Conservation (phyloP, 2,113 vertebrate genomes). For the Chlorodrepanis virens region DNA sequence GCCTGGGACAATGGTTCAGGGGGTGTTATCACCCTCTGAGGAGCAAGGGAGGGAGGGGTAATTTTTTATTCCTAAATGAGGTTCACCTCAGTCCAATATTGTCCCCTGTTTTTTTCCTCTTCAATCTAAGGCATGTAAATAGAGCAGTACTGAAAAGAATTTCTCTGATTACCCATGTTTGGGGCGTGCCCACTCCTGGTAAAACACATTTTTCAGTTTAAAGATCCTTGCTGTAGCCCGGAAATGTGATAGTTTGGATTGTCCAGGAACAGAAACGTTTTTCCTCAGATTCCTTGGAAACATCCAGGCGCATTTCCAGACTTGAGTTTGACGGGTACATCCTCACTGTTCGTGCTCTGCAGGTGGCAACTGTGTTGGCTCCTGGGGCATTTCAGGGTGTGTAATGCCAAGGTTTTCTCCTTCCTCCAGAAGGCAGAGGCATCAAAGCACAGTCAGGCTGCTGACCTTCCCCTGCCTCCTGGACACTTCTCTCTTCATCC, state of each 20-base stretch:
- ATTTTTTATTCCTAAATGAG: not conserved
- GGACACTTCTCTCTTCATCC: not conserved
- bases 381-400: not conserved
- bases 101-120: not conserved
- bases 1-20: not conserved
- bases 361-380: not conserved
- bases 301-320: conserved; percentile 7
- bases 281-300: conserved; percentile 37
- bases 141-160: not conserved
- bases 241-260: conserved; percentile 18
- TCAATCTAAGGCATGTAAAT: not conserved
- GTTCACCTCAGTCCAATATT: not conserved
- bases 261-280: conserved; percentile 28
- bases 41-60: not conserved
- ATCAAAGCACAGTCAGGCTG: not conserved
- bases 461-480: not conserved
- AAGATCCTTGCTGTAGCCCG: not conserved
- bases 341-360: not conserved
- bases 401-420: not conserved
- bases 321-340: not conserved
- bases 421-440: not conserved
- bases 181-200: not conserved
- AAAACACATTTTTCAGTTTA: conserved; percentile 3
- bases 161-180: not conserved
- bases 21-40: not conserved